Base-by-base conservation (phyloP, 2,797 vertebrate genomes). In the Gallinago nigripennis region DNA sequence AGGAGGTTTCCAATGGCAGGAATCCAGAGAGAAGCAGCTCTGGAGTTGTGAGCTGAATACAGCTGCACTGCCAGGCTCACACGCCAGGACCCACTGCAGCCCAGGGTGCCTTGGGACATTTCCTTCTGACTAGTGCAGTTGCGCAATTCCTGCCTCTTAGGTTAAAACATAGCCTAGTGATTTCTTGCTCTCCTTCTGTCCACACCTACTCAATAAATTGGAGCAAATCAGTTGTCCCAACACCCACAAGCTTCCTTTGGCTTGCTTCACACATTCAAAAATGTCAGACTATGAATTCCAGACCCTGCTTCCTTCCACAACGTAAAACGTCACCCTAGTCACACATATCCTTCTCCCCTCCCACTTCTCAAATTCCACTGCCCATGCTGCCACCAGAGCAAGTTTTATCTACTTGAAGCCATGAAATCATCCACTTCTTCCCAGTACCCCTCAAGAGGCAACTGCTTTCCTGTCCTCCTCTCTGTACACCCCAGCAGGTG, bases 291-390 rank as follows among this genome's bases (percentile, higher is more conserved):
- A 75, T 2, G 5, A 90, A 95, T 86, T 90, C 82, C 73, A 91
- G 88, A 60, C 72, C 51, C 56, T 35, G 41, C 45, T 84, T 94
- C 91, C 78, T 95, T 94, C 75, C 80, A 86, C 3, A 12, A 71
- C 0, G 2, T 11, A 10, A 92, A 86, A 23, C 41, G 78, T 54
- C 51, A 51, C 82, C 72, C 43, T 57, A 71, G 51, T 70, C 73
- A 64, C 77, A 83, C n/a, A 46, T 8, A 50, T 11, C 48, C 83
- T 79, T 79, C 80, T 90, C 15, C 77, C 41, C 45, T 92, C 48
- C 60, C 53, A 72, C 80, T 86, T 92, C 88, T 81, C 94, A 92
- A 92, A 91, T 85, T 76, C 78, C 58, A 81, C 87, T 90, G 82
- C 64, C 83, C 37, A 10, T 91, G 64, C 51, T 28, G 18, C 68